Evolutionary conservation across 2,888 invertebrate genomes (phyloP).

Genomic region (Lissocephala sabroskyi): DNA sequence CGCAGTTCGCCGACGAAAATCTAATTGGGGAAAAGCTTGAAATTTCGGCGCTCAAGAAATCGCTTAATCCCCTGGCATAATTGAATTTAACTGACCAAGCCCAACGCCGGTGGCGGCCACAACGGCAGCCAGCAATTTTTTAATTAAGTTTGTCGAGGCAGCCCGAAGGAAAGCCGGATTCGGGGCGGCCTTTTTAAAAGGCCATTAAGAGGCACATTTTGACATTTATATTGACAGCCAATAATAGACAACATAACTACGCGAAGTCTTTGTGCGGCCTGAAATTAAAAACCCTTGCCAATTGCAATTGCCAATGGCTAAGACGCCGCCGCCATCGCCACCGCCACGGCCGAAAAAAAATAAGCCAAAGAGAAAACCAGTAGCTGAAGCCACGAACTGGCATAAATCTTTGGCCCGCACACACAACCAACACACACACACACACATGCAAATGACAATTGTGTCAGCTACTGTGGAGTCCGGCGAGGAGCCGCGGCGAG

Average conservation of each 20-base stretch:
- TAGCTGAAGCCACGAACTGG: conserved; percentile 41
- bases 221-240: conserved; percentile 68
- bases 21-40: no score
- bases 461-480: conserved; percentile 69
- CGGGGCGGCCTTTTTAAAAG: conserved; percentile 40
- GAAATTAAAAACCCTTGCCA: conserved; percentile 39
- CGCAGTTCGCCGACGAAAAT: no score
- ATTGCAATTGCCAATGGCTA: conserved; percentile 6
- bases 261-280: conserved; percentile 7
- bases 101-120: neutral
- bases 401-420: conserved; percentile 55
- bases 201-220: conserved; percentile 46
- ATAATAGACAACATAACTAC: conserved; percentile 63
- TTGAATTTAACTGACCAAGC: no score
- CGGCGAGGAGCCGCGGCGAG: neutral
- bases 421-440: no score
- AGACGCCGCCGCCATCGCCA: no score
- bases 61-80: no score
- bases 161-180: conserved; percentile 23
- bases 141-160: conserved; percentile 43
- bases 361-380: conserved; percentile 35
- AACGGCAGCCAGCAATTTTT: conserved; percentile 12
- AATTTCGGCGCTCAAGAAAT: no score
- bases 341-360: no score
- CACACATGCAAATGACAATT: conserved; percentile 66